Evolutionary conservation across 1,140 invertebrate species (phyloP).

Genomic region (Arion vulgaris): DNA sequence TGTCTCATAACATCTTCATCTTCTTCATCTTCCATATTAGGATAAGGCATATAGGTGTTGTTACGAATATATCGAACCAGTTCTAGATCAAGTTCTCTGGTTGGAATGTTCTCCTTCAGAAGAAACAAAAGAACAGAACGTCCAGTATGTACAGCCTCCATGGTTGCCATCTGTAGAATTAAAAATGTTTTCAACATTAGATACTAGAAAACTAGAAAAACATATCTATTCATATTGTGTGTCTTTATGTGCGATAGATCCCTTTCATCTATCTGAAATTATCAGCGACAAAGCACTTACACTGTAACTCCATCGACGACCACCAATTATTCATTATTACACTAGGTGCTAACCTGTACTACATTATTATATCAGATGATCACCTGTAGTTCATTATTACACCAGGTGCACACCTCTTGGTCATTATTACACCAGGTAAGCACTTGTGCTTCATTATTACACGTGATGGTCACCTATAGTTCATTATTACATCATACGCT

Average conservation of each 20-base stretch:
- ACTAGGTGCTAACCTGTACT: neutral
- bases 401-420: neutral
- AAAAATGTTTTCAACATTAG: constrained; percentile 32
- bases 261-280: too few relatives aligned
- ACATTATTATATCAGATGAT: too few relatives aligned
- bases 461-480: neutral
- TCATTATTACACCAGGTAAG: neutral
- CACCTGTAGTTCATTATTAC: constrained; percentile 12
- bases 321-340: constrained; percentile 18
- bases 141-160: too few relatives aligned
- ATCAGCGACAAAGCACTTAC: too few relatives aligned
- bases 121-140: too few relatives aligned
- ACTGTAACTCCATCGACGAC: constrained; percentile 29
- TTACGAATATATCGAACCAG: too few relatives aligned
- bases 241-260: constrained; percentile 38
- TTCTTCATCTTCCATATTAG: neutral
- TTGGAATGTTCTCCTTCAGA: too few relatives aligned
- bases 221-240: constrained; percentile 22
- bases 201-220: constrained; percentile 19
- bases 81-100: too few relatives aligned
- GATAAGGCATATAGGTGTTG: too few relatives aligned
- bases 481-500: neutral
- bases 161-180: constrained; percentile 26
- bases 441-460: constrained; percentile 4
- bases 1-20: neutral